A percentile compares a stretch with the other conserved stretches of the same genome.
These are phyloP conservation scores for Arothron firmamentum DNA, from an alignment of 2,113 vertebrate genomes.

Conservation along the genomic window DNA sequence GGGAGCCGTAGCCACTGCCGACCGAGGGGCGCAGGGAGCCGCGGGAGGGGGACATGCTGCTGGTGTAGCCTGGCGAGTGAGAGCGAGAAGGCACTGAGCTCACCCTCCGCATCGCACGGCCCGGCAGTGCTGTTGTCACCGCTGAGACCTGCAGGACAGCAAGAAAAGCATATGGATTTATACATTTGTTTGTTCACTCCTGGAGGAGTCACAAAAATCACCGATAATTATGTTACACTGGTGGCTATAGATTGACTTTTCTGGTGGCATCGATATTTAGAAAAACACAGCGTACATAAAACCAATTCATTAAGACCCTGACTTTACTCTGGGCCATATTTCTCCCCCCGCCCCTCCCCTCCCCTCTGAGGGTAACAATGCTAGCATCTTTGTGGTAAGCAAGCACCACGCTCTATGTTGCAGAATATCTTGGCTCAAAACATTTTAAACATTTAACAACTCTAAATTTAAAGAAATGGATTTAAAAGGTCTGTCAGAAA, in stretches of 20 bases:
- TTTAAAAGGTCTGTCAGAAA: neutral
- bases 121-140: conserved; percentile 58
- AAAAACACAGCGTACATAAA: conserved; percentile 27
- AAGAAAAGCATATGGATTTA: neutral
- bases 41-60: conserved; percentile 84
- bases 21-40: conserved; percentile 84
- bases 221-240: conserved; percentile 1
- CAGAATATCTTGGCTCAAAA: conserved; percentile 12
- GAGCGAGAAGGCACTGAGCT: conserved; percentile 94
- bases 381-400: conserved; percentile 17
- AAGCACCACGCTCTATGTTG: conserved; percentile 37
- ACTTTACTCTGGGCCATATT: conserved; percentile 33
- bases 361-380: conserved; percentile 7
- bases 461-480: too few relatives aligned
- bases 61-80: conserved; percentile 89
- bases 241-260: neutral
- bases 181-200: conserved; percentile 1
- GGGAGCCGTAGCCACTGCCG: conserved; percentile 84
- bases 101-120: conserved; percentile 87
- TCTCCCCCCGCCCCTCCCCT: neutral
- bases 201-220: conserved; percentile 8
- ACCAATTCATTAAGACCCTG: conserved; percentile 29
- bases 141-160: conserved; percentile 65
- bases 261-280: conserved; percentile 6
- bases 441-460: too few relatives aligned